Conservation (phyloP, 2,888 invertebrate species). For the Melinopterus prodromus region DNA sequence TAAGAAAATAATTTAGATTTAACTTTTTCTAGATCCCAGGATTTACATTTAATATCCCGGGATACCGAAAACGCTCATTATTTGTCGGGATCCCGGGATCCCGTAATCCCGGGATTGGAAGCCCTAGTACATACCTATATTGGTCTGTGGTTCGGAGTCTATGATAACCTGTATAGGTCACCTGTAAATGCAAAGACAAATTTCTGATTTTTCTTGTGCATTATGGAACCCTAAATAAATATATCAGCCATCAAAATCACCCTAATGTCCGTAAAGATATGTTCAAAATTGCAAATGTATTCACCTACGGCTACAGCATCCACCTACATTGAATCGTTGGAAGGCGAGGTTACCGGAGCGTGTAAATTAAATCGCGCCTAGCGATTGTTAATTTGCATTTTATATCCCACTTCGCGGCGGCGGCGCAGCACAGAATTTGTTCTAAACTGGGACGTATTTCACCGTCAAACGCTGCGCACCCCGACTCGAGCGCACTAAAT, state of each 20-base stretch:
- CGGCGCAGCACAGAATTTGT: slow-evolving; percentile 17
- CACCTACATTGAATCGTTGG: neutral
- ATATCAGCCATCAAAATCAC: neutral
- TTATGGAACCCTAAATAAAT: neutral
- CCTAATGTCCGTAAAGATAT: neutral
- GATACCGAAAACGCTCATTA: no score
- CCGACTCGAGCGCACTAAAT: slow-evolving; percentile 13
- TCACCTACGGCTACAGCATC: neutral
- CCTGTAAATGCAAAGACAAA: no score
- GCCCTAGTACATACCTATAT: no score
- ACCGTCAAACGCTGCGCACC: slow-evolving; percentile 12
- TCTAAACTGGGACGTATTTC: slow-evolving; percentile 21
- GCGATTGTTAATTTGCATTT: slow-evolving; percentile 26
- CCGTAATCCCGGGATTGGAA: no score
- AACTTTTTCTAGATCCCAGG: no score
- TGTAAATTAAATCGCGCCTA: slow-evolving; percentile 23
- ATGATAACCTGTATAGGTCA: no score
- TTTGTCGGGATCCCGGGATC: no score
- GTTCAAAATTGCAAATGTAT: neutral
- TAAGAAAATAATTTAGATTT: no score
- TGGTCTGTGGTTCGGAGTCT: no score
- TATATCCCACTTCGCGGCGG: slow-evolving; percentile 18
- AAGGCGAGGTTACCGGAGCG: neutral
- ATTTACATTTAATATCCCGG: no score
- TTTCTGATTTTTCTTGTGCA: no score